Evolutionary conservation across 2,797 vertebrate genomes (phyloP).

Genomic region (Salmo trutta): DNA sequence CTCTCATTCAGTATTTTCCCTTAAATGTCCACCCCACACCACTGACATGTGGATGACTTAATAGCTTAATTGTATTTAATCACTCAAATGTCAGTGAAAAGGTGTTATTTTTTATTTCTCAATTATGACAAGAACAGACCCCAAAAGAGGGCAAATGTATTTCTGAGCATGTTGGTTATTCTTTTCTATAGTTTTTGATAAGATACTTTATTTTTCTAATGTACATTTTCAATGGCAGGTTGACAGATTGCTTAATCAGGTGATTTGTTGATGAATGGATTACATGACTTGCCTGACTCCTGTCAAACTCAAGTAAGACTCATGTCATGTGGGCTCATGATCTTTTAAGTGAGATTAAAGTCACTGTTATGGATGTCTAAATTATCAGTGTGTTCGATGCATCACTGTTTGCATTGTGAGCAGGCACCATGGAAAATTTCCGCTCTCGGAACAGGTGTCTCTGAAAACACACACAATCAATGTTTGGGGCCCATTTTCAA

Average conservation of each 20-base stretch:
- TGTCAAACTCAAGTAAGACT: background rate
- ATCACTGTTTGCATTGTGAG: background rate
- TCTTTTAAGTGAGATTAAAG: background rate
- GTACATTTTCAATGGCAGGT: background rate
- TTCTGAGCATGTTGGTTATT: background rate
- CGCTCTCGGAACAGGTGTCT: background rate
- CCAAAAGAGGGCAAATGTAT: background rate
- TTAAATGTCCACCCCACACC: background rate
- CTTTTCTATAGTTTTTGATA: background rate
- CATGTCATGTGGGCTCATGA: background rate
- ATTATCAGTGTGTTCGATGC: background rate
- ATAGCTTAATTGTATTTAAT: conserved; percentile 33
- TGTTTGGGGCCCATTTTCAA: background rate
- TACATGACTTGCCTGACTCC: background rate
- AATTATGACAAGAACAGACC: background rate
- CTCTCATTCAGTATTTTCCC: conserved; percentile 22
- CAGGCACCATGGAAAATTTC: background rate
- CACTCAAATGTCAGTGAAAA: conserved; percentile 17
- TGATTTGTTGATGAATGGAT: background rate
- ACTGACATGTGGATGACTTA: conserved; percentile 37
- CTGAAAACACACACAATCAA: background rate
- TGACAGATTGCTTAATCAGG: background rate
- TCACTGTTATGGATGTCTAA: background rate
- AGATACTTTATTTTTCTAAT: background rate
- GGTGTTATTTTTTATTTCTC: background rate